Evolutionary conservation across 2,888 invertebrate genomes (phyloP).

Genomic region (Caenorhabditis uteleia): DNA sequence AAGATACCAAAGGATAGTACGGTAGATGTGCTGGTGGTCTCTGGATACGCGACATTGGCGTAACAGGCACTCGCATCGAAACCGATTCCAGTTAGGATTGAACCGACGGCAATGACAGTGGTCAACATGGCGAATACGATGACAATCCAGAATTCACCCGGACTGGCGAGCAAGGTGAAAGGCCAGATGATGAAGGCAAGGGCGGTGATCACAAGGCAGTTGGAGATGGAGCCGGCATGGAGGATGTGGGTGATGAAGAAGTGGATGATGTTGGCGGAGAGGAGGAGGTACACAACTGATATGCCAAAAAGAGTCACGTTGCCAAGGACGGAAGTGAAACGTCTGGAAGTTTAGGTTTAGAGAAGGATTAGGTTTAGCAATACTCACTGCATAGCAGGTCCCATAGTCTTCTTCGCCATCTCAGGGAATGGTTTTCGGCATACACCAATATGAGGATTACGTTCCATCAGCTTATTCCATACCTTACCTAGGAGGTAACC

Average conservation of each 20-base stretch:
- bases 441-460: constrained; percentile 51
- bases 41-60: constrained; percentile 47
- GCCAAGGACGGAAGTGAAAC: constrained; percentile 55
- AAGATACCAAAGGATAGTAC: constrained; percentile 66
- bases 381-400: constrained; percentile 49
- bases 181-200: constrained; percentile 58
- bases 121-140: constrained; percentile 69
- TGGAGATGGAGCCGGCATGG: constrained; percentile 16
- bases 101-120: constrained; percentile 61
- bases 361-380: background rate
- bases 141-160: constrained; percentile 68
- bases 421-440: constrained; percentile 68
- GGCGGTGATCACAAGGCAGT: constrained; percentile 23
- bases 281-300: constrained; percentile 65
- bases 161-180: constrained; percentile 65
- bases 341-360: constrained; percentile 22
- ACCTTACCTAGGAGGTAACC: constrained; percentile 66
- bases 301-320: constrained; percentile 64
- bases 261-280: constrained; percentile 65
- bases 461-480: constrained; percentile 63
- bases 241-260: constrained; percentile 49
- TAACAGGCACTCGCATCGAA: constrained; percentile 43
- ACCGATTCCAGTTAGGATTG: constrained; percentile 62
- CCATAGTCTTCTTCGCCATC: constrained; percentile 66
- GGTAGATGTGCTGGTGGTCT: constrained; percentile 41